Base-by-base conservation (phyloP, 2,888 invertebrate genomes). In the Nomada lathburiana region DNA sequence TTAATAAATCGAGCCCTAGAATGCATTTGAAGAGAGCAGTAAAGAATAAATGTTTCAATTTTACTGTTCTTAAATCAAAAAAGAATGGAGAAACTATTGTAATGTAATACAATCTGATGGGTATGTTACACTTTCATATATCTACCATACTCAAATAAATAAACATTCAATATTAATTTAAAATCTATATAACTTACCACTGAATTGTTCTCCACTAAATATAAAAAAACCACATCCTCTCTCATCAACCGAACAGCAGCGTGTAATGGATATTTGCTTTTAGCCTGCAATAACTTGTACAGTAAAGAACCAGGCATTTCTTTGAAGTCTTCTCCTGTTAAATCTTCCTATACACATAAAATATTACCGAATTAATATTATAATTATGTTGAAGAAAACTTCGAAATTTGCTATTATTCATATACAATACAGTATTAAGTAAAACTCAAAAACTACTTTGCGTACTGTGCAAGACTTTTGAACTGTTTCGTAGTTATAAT, bases 181-280 rank as follows among this genome's bases (percentile, higher is more conserved):
- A 50, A 63, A 69, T 69, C n/a, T 62, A 3, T 62, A 5, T 47
- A 47, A 96, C 97, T 96, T 94, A 99, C 98, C 96, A 97, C 96
- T 42, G 97, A 95, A 91, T 97, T 96, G 94, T 97, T 97, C 94
- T 99, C 98, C 64, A 98, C 97, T 71, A 99, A 95, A 93, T 97
- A 99, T 72, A 99, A 95, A 94, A 98, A 98, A 5, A 99, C 98
- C 4, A 99, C 99, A 94, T 99, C 99, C 92, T 99, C 99, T 44
- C 99, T 94, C 90, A 97, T 95, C 36, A 98, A 95, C 52, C 98
- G 94, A 26, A 99, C 97, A 23, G 99, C 98, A 16, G 98, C 96
- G 94, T 99, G 98, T 47, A 99, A 94, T 1, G 98, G 98, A 94
- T 97, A 96, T 87, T 97, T 95, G 2, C 98, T 98, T 94, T 99